Base-by-base conservation (phyloP, 2,888 invertebrate genomes). In the Protodeltote pygarga region DNA sequence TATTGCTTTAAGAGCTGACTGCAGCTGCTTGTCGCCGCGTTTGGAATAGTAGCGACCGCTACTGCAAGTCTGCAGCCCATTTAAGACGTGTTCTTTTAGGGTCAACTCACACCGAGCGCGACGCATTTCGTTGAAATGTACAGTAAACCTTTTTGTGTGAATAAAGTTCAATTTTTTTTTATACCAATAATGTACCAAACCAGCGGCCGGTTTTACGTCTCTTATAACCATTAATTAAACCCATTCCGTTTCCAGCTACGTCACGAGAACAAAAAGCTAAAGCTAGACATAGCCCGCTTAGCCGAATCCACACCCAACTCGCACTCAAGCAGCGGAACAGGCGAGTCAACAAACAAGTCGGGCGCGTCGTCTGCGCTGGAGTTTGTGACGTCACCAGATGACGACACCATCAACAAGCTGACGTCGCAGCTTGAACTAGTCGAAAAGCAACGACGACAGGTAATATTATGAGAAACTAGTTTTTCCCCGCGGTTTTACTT, bases 371-470 rank as follows among this genome's bases (percentile, higher is more conserved):
- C 89, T 0, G 84, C 79, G 1, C 54, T 89, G 10, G 91, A 91
- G 87, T 93, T 91, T 58, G 90, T 90, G 57, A 81, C 88, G 50
- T 88, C 89, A 42, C 90, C 89, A 0, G 90, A 91, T 5, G 91
- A 92, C 42, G 90, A 91, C 57, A 90, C 86, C 6, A 79, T 93
- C 6, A 81, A 93, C 48, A 89, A 89, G 40, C 64, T 93, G 16
- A 89, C 90, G 0, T 76, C 86, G 1, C 93, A 93, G 54, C 63
- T 92, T 25, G 89, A 86, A 29, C 73, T 92, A 0, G 84, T 85
- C 2, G 92, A 92, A 68, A 89, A 86, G 44, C 91, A 92, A 46
- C 65, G 92, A 57, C 63, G 92, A 54, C 87, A 90, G 85, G 90
- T 89, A 24, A 10, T 19, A 6, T 19, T 19, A 19, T 19, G 4